Evolutionary conservation across 2,888 invertebrate species (phyloP).

Genomic region (Andrena bucephala): DNA sequence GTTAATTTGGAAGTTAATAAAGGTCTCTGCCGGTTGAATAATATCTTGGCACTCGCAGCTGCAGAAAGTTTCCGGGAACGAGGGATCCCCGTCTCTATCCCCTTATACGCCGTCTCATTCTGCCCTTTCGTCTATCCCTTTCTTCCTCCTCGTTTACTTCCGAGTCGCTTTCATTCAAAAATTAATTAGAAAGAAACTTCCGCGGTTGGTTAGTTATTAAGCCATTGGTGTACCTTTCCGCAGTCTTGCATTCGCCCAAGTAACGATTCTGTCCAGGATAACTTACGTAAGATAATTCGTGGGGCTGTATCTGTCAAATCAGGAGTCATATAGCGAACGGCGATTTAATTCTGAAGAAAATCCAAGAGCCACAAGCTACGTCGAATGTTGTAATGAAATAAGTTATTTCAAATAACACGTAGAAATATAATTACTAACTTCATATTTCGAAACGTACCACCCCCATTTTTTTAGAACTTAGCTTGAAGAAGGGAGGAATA

Average conservation of each 20-base stretch:
- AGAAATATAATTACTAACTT: too few relatives aligned
- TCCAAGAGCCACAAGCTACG: too few relatives aligned
- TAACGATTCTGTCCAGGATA: constrained; percentile 8
- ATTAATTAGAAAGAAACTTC: constrained; percentile 70
- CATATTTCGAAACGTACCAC: too few relatives aligned
- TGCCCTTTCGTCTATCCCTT: background rate
- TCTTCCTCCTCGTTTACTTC: constrained; percentile 14
- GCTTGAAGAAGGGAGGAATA: too few relatives aligned
- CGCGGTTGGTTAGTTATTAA: constrained; percentile 48
- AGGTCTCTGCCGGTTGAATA: constrained; percentile 61
- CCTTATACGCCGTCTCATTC: constrained; percentile 24
- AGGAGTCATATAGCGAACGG: too few relatives aligned
- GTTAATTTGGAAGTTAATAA: constrained; percentile 70
- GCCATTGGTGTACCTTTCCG: constrained; percentile 28
- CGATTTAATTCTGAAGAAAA: too few relatives aligned
- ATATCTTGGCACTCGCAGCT: constrained; percentile 65
- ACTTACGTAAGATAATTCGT: background rate
- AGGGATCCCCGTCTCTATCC: constrained; percentile 26
- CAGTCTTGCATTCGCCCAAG: constrained; percentile 7
- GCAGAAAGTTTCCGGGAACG: constrained; percentile 61
- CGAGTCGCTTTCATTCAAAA: constrained; percentile 69
- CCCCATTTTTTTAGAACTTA: too few relatives aligned
- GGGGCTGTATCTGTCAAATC: background rate
- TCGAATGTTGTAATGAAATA: too few relatives aligned
- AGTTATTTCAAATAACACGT: too few relatives aligned